Percentiles rank a stretch among this genome's conserved stretches.
Conservation (phyloP, 92 coral and sea anemone genomes). For the Virgularia gustaviana region DNA sequence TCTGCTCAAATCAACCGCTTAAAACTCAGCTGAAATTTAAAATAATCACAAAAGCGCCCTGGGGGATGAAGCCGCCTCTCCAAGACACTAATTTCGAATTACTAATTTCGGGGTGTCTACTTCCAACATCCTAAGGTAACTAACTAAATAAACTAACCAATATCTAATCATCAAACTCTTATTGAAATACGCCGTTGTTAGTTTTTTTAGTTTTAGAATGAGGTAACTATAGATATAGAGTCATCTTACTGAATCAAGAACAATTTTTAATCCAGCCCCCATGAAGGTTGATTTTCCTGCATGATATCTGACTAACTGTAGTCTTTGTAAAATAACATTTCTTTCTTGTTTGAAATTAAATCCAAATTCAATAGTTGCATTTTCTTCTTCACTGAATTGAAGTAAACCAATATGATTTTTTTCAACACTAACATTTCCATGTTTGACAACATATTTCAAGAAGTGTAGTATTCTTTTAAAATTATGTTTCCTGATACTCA, state of each 20-base stretch:
- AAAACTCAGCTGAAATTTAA: too few species aligned
- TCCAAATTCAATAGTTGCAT: neutral
- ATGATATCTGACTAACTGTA: neutral
- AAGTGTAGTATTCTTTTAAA: neutral
- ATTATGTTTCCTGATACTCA: neutral
- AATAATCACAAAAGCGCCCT: too few species aligned
- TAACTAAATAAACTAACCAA: too few species aligned
- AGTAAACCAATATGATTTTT: slow-evolving; percentile 13
- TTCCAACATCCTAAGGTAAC: too few species aligned
- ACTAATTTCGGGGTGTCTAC: too few species aligned
- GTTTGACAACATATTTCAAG: neutral
- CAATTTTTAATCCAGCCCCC: slow-evolving; percentile 3
- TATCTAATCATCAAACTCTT: too few species aligned
- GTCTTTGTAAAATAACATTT: neutral
- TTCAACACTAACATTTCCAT: neutral
- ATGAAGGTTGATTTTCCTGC: neutral
- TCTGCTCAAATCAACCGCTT: too few species aligned
- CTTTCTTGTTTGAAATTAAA: slow-evolving; percentile 9
- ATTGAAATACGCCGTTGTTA: too few species aligned
- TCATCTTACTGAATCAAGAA: slow-evolving; percentile 20
- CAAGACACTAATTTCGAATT: too few species aligned
- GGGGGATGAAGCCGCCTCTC: too few species aligned
- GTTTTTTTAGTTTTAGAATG: too few species aligned
- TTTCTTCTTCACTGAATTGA: slow-evolving; percentile 9
- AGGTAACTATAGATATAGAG: too few species aligned